A percentile compares a stretch with the other conserved stretches of the same genome.
phyloP scores from a whole-genome alignment of 2,888 invertebrate species.

The Saturnia japonica region DNA sequence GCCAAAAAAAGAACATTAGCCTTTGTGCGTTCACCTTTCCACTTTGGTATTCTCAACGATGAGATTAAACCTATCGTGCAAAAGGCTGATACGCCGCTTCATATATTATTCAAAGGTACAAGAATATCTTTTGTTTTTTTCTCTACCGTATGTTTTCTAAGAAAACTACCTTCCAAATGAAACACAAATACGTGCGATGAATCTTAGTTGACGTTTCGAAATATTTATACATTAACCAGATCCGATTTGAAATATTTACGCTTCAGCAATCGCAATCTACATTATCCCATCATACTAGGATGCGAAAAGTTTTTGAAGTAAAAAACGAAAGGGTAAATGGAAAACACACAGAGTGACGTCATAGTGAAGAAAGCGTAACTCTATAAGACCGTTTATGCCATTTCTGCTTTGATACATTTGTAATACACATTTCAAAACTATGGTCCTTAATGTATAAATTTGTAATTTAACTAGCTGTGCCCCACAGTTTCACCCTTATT shows the following conservation, averaged over 20 bases:
- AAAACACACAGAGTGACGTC: neutral
- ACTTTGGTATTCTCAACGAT: constrained; percentile 36
- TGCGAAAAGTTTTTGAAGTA: neutral
- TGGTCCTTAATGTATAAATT: too few species aligned
- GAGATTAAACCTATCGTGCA: constrained; percentile 34
- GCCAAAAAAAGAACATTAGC: constrained; percentile 15
- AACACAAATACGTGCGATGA: constrained; percentile 18
- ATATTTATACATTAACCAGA: neutral
- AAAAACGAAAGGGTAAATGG: neutral
- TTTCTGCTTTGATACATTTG: neutral
- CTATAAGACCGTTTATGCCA: neutral
- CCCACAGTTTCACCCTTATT: too few species aligned
- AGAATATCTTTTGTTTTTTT: constrained; percentile 41
- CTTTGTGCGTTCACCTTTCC: constrained; percentile 30
- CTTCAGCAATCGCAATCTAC: neutral
- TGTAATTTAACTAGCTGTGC: too few species aligned
- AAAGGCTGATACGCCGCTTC: constrained; percentile 30
- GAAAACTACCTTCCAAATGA: constrained; percentile 21
- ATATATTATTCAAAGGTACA: constrained; percentile 49
- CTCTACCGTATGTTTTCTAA: constrained; percentile 18
- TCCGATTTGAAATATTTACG: constrained; percentile 1
- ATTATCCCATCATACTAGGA: neutral
- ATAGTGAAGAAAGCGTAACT: neutral
- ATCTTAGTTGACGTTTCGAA: constrained; percentile 20
- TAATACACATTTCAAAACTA: neutral